Base-by-base conservation (phyloP, 2,888 invertebrate genomes). In the Mythimna loreyi region DNA sequence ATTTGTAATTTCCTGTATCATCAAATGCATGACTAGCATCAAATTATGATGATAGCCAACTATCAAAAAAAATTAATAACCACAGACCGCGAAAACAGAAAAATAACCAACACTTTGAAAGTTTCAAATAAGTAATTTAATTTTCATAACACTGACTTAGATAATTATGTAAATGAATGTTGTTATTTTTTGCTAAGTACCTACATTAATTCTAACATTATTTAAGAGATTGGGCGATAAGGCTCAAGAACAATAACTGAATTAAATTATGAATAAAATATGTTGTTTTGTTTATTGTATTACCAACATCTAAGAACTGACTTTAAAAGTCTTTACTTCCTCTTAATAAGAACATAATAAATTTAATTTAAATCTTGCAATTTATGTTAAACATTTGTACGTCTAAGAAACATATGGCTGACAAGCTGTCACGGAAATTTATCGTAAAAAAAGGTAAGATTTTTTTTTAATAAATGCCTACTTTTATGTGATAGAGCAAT, bases 201-300 rank as follows among this genome's bases (percentile, higher is more conserved):
- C 16, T 43, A 21, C 25, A 47, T 36, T 0, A 45, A 33, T 16
- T 7, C 3, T 7, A n/a, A n/a, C n/a, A n/a, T n/a, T n/a, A 19
- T 36, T 13, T 21, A n/a, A 23, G 6, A 59, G 47, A 68, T 72
- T 25, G 4, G 7, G 13, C 13, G 25, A 72, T 25, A 40, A 60
- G 19, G 9, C 6, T 49, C 40, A 40, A 60, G 19, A 36, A 47
- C 30, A 71, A 49, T 28, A 19, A 19, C 28, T 56, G 0, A 9
- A 11, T 23, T 33, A 66, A 19, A 19, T 11, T 55, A 52, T 8
- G 21, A 11, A 28, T n/a, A 33, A 55, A 25, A n/a, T 67, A 30
- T 19, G 40, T 40, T 40, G 40, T 19, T 40, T 40, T 40, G 33
- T 21, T 6, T 28, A 13, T 6, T 4, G n/a, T 4, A 11, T 11